These are phyloP conservation scores for Mesocricetus auratus DNA, from an alignment of 2,113 vertebrate species.

Conservation along the genomic window DNA sequence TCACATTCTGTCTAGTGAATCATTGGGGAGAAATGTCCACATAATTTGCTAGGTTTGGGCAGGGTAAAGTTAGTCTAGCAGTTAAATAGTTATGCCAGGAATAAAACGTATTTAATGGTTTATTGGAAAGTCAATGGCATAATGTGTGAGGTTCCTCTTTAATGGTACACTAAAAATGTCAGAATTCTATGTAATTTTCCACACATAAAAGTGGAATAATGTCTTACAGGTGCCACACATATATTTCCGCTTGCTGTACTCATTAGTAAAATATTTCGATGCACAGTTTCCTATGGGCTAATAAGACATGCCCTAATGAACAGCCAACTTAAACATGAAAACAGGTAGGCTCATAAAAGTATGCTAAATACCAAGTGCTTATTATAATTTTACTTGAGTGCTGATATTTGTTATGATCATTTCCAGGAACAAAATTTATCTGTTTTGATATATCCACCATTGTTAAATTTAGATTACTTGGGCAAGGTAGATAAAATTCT, in stretches of 20 bases:
- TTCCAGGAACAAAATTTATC: background rate
- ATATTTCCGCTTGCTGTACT: slow-evolving; percentile 60
- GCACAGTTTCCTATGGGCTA: slow-evolving; percentile 7
- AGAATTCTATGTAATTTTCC: slow-evolving; percentile 78
- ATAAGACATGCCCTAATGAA: slow-evolving; percentile 46
- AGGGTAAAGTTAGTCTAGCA: slow-evolving; percentile 70
- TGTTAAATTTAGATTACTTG: background rate
- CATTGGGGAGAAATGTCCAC: slow-evolving; percentile 44
- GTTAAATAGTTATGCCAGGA: slow-evolving; percentile 78
- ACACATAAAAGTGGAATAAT: slow-evolving; percentile 77
- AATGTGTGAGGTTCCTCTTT: slow-evolving; percentile 77
- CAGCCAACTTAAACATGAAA: slow-evolving; percentile 48
- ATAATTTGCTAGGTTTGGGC: slow-evolving; percentile 67
- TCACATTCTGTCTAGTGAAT: slow-evolving; percentile 46
- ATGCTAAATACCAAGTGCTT: background rate
- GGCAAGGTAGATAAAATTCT: background rate
- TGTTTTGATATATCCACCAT: background rate
- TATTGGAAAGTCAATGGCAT: slow-evolving; percentile 82
- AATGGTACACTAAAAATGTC: slow-evolving; percentile 74
- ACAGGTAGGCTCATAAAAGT: background rate
- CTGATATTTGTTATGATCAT: background rate
- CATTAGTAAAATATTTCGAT: slow-evolving; percentile 74
- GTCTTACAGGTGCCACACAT: slow-evolving; percentile 70
- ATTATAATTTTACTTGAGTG: background rate
- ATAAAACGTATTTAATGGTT: slow-evolving; percentile 80